These are phyloP conservation scores for Yoshiicerus persimilis DNA, from an alignment of 1,140 invertebrate genomes.

Conservation along the genomic window DNA sequence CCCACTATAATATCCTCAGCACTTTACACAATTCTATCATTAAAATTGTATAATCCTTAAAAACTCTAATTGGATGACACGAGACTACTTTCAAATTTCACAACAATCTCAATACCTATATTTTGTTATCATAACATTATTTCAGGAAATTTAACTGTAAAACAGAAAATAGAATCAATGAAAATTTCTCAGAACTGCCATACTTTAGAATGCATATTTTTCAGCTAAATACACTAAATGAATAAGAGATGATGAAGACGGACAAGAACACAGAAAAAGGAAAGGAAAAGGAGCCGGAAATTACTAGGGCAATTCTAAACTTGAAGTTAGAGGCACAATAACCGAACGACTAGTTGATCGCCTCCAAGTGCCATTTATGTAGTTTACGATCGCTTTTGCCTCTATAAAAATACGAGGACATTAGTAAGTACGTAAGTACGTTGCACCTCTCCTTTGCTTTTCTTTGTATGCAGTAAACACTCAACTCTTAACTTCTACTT, in stretches of 20 bases:
- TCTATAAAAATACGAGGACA: conserved; percentile 38
- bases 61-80: no score
- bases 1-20: no score
- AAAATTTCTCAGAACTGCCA: no score
- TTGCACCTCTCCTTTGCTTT: not conserved
- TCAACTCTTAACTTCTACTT: not conserved
- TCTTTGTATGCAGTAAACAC: not conserved
- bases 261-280: not conserved
- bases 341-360: conserved; percentile 40
- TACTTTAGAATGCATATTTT: no score
- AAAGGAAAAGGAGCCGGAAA: conserved; percentile 32
- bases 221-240: no score
- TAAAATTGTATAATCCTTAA: no score
- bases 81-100: no score
- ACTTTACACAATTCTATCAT: no score
- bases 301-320: conserved; percentile 37
- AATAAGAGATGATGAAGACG: not conserved
- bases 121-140: no score
- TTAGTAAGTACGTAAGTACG: conserved; percentile 7
- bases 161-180: no score
- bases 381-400: conserved; percentile 36
- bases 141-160: no score
- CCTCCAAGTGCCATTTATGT: conserved; percentile 41
- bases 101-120: no score
- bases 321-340: conserved; percentile 36